These are phyloP conservation scores for Cairina moschata DNA, from an alignment of 2,113 vertebrate genomes.

Conservation along the genomic window DNA sequence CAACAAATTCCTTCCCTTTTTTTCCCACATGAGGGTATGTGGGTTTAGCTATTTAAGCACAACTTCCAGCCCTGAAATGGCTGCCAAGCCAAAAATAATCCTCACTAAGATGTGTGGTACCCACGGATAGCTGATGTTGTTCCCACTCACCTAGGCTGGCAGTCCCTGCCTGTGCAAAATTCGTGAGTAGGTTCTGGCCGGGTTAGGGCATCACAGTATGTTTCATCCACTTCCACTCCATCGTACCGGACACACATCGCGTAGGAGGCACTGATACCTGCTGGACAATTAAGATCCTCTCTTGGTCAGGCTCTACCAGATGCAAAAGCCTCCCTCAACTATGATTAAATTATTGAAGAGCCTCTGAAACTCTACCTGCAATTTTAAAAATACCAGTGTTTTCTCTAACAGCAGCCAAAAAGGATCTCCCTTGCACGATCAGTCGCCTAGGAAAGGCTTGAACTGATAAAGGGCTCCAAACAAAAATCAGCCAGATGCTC, in stretches of 20 bases:
- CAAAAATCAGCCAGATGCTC: not conserved
- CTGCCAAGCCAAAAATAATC: not conserved
- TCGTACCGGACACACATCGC: conserved; percentile 86
- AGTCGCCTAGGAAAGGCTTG: not conserved
- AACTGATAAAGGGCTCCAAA: not conserved
- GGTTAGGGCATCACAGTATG: conserved; percentile 85
- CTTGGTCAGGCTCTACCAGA: not conserved
- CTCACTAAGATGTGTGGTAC: not conserved
- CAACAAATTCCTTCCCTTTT: not conserved
- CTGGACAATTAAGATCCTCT: not conserved
- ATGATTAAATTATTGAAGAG: not conserved
- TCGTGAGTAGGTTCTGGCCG: conserved; percentile 88
- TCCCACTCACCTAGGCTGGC: conserved; percentile 83
- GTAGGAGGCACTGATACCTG: conserved; percentile 86
- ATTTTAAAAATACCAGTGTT: not conserved
- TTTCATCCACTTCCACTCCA: conserved; percentile 86
- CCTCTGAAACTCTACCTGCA: not conserved
- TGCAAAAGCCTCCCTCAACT: not conserved
- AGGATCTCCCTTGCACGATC: fast-evolving
- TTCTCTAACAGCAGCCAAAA: not conserved
- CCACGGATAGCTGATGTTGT: not conserved
- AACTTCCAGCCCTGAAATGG: not conserved
- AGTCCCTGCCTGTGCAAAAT: conserved; percentile 88
- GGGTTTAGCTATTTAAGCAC: not conserved
- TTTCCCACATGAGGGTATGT: not conserved